Evolutionary conservation across 2,113 vertebrate species (phyloP).

Genomic region (Tychaedon coryphoeus): DNA sequence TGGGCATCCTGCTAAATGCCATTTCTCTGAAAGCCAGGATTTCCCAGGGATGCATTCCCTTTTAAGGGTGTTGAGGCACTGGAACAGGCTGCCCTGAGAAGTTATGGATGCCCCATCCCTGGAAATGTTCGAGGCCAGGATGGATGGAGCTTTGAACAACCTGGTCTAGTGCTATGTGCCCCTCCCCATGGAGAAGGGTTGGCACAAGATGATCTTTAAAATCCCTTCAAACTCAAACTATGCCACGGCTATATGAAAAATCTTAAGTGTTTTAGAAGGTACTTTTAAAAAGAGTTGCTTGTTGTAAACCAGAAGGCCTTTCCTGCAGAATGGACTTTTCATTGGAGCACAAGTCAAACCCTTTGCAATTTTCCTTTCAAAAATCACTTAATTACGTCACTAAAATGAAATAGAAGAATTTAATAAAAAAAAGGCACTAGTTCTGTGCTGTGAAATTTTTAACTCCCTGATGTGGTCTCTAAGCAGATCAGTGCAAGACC

Average conservation of each 20-base stretch:
- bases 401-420: not conserved
- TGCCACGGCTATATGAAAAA: not conserved
- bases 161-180: not conserved
- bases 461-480: not conserved
- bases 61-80: not conserved
- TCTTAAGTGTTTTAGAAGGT: not conserved
- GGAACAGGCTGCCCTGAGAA: not conserved
- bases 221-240: not conserved
- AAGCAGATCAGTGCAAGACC: not conserved
- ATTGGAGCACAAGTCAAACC: not conserved
- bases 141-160: not conserved
- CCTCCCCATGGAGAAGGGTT: too few relatives aligned
- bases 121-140: not conserved
- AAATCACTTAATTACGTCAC: not conserved
- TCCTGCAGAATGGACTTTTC: not conserved
- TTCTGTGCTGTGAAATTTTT: not conserved
- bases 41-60: not conserved
- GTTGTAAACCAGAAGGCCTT: not conserved
- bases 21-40: not conserved
- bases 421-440: not conserved
- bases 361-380: not conserved
- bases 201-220: not conserved
- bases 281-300: not conserved
- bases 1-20: not conserved
- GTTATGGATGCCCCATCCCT: not conserved